phyloP scores from a whole-genome alignment of 1,140 invertebrate species.

The Drosophila pandora region DNA sequence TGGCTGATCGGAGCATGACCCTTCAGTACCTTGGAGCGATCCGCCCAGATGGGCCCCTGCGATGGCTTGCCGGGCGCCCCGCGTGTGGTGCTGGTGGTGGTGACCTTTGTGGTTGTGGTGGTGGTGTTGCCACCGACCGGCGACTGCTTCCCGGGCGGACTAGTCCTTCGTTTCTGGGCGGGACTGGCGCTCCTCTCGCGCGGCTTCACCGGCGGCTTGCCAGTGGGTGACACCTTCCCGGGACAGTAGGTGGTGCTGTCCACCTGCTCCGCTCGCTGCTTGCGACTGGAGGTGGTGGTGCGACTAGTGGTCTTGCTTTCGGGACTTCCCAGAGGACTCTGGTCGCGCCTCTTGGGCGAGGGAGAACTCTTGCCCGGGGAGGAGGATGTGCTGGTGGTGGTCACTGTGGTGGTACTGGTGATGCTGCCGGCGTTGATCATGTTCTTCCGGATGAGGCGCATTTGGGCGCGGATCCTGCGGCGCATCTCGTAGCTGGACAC shows the following conservation, averaged over 20 bases:
- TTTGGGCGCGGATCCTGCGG: slow-evolving; percentile 89
- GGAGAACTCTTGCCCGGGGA: slow-evolving; percentile 36
- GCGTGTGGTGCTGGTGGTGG: slow-evolving; percentile 30
- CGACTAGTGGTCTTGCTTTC: slow-evolving; percentile 39
- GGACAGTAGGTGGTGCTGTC: slow-evolving; percentile 34
- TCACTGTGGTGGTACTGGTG: slow-evolving; percentile 28
- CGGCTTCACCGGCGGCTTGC: slow-evolving; percentile 70
- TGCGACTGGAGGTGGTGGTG: slow-evolving; percentile 17
- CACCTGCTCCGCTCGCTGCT: slow-evolving; percentile 40
- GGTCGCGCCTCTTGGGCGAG: slow-evolving; percentile 32
- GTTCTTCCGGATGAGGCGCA: slow-evolving; percentile 87
- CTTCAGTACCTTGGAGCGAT: slow-evolving; percentile 84
- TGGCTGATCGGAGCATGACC: slow-evolving; percentile 22
- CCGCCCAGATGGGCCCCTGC: slow-evolving; percentile 85
- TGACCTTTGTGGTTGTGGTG: slow-evolving; percentile 28
- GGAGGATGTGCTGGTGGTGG: slow-evolving; percentile 28
- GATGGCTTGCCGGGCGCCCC: slow-evolving; percentile 62
- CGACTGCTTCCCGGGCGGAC: slow-evolving; percentile 32
- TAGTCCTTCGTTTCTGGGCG: slow-evolving; percentile 38
- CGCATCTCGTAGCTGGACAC: slow-evolving; percentile 90
- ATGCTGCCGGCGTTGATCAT: slow-evolving; percentile 59
- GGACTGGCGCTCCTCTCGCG: slow-evolving; percentile 71
- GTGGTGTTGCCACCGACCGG: slow-evolving; percentile 9
- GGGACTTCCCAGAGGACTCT: slow-evolving; percentile 35
- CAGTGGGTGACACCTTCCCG: slow-evolving; percentile 22